Evolutionary conservation across 2,797 vertebrate species (phyloP), one percentile per base, ranked within the genome.

Genomic region (Betta splendens): DNA sequence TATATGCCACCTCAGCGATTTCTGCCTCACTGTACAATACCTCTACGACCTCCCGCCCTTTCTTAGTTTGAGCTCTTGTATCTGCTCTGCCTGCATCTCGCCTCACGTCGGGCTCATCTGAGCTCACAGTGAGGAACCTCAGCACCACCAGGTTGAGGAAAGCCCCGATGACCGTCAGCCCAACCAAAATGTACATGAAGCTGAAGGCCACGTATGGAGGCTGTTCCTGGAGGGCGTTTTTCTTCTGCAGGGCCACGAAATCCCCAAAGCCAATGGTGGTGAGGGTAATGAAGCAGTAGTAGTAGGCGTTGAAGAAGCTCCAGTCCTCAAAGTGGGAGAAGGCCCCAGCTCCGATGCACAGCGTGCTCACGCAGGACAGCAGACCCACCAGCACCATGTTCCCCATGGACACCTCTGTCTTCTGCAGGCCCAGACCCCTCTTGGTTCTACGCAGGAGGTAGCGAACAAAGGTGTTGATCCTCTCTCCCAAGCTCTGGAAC

Each of bases 261-360:
- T 98, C 95, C 45, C 96, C 94, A 7, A 97, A 95, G 63, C 94
- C 94, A 0, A 96, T 95, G 46, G 96, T 96, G 75, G 94, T 97
- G 85, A 96, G 87, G 0, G 93, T 96, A 76, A 97, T 90, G 84
- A 97, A 98, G 82, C 94, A 94, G 77, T 94, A 96, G 77, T 95
- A 97, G 63, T 91, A 97, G 29, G 94, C 92, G 0, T 93, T 91
- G 78, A 96, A 96, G 88, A 95, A 96, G 44, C 90, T 94, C 94
- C 94, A 97, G 74, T 91, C 93, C 83, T 98, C 94, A 0, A 94
- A 95, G 51, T 94, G 91, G 16, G 96, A 93, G 77, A 97, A 98
- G 49, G 93, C 90, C 0, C 88, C 92, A 0, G 94, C 94, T 0
- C 95, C 95, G 0, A 93, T 80, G 51, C 93, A 94, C 66, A 94